Percentiles rank a stretch among this genome's conserved stretches.
Evolutionary conservation across 2,888 invertebrate genomes (phyloP).

Genomic region (Priocnemis perturbator): DNA sequence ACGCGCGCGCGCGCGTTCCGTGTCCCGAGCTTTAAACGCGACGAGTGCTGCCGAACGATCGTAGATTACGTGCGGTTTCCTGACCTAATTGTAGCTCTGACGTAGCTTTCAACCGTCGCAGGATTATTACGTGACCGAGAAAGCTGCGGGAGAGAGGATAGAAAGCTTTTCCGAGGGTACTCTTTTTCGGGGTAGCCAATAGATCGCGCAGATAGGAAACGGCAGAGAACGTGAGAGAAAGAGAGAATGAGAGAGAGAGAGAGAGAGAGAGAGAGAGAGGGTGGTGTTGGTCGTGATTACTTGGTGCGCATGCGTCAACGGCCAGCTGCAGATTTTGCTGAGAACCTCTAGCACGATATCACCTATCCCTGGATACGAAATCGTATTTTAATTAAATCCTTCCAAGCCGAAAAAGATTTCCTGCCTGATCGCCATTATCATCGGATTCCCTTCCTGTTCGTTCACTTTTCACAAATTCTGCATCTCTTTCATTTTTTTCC

Average conservation of each 20-base stretch:
- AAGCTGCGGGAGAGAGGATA: constrained; percentile 18
- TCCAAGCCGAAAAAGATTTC: no score
- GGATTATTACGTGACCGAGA: constrained; percentile 19
- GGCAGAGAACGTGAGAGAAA: neutral
- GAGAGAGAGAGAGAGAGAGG: neutral
- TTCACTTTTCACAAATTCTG: no score
- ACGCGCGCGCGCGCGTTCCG: no score
- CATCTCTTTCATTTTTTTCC: no score
- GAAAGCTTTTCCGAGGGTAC: no score
- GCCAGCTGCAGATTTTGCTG: constrained; percentile 56
- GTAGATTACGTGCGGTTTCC: constrained; percentile 37
- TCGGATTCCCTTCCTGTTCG: no score
- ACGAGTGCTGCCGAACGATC: constrained; percentile 8
- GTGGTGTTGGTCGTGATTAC: constrained; percentile 32
- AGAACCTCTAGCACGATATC: no score
- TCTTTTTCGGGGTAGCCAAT: no score
- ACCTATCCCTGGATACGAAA: no score
- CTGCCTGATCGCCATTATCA: no score
- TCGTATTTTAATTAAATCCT: no score
- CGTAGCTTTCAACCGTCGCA: constrained; percentile 34
- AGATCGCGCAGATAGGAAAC: no score
- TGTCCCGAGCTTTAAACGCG: neutral
- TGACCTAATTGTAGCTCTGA: constrained; percentile 38
- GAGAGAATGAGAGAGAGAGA: neutral
- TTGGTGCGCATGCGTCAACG: constrained; percentile 50